Base-by-base conservation (phyloP, 2,888 invertebrate species). In the Heterodera filipjevi region DNA sequence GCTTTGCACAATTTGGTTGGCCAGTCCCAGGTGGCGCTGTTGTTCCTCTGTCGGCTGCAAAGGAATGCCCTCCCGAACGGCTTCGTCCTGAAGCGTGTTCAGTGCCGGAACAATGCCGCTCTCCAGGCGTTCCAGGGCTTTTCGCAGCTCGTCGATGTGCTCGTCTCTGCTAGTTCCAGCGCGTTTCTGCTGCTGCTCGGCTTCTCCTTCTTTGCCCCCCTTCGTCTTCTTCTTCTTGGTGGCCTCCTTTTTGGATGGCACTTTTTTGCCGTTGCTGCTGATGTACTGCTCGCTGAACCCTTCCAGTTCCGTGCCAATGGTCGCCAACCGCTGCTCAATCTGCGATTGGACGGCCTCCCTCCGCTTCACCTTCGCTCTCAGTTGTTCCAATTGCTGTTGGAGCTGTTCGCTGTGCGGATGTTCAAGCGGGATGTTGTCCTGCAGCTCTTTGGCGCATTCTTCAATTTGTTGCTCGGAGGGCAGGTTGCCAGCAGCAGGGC, bases 11-110 rank as follows among this genome's bases (percentile, higher is more conserved):
- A 66, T 66, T 66, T 66, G 30, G 27, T 66, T 66, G 27, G 66
- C 66, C 8, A 5, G 27, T 30, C 8, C 27, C 66, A 66, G 27
- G 6, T 66, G 66, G 10, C 27, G 30, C 32, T 32, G 27, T 16
- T 66, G 66, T 32, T 66, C 30, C 66, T 66, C 30, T 32, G 66
- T 66, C 32, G 66, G 66, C 10, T 27, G 30, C 16, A 66, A 32
- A 19, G 66, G 66, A 66, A 91, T 84, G 14, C 89, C 88, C 79
- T 83, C 80, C 59, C 85, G 80, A 3, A 81, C 77, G 30, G 90
- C 90, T 30, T 91, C 90, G 86, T 92, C 91, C 2, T 85, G 78
- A 44, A 92, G 87, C 84, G 92, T 92, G 85, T 92, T 91, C 86
- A 92, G 92, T 8, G 90, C 89, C 6, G 66, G 66, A 27, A 66